phyloP scores from a whole-genome alignment of 2,113 vertebrate genomes.

The Riparia riparia region DNA sequence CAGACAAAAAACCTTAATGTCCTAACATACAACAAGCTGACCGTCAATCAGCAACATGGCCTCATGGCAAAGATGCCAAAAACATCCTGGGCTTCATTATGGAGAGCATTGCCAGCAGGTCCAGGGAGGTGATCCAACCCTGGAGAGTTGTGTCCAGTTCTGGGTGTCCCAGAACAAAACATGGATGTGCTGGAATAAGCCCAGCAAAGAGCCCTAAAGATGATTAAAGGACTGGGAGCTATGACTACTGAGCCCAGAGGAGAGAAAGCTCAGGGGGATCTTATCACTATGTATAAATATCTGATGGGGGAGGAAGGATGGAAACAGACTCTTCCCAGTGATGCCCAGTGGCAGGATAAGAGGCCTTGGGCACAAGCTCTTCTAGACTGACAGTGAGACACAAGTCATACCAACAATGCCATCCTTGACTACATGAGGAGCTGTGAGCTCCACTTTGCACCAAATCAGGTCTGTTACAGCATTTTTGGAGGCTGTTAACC shows the following conservation, averaged over 20 bases:
- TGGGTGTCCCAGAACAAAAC: background rate
- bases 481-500: background rate
- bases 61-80: background rate
- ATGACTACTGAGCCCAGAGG: background rate
- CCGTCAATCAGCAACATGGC: background rate
- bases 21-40: background rate
- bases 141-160: background rate
- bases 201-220: background rate
- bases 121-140: background rate
- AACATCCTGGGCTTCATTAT: background rate
- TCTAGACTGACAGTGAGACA: background rate
- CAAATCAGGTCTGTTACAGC: background rate
- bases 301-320: background rate
- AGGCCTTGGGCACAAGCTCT: background rate
- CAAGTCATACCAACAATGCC: fast-evolving
- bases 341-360: background rate
- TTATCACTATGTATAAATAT: background rate
- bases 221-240: background rate
- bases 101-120: background rate
- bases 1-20: background rate
- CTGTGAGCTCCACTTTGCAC: background rate
- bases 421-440: background rate
- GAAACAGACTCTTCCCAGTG: background rate
- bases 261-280: background rate
- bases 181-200: background rate